Conservation (phyloP, 2,113 vertebrate genomes). For the Haplochromis burtoni region DNA sequence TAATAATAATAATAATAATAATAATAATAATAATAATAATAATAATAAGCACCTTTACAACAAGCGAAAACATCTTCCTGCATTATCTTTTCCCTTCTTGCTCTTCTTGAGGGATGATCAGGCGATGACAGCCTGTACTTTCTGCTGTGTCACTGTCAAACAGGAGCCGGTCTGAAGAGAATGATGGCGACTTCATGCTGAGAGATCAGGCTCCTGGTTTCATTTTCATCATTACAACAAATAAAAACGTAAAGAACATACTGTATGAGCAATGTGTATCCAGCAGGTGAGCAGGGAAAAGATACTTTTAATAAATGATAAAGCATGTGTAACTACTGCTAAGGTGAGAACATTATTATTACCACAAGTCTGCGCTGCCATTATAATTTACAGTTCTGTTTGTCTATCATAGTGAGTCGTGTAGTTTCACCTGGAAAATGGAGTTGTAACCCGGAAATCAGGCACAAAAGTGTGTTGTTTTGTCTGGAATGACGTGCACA, state of each 20-base stretch:
- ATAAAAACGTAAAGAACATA: neutral
- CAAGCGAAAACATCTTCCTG: neutral
- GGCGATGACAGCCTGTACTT: conserved; percentile 18
- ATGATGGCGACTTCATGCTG: neutral
- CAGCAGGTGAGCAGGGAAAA: neutral
- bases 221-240: neutral
- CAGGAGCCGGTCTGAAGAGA: neutral
- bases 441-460: neutral
- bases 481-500: neutral
- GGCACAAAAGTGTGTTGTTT: neutral
- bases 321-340: neutral
- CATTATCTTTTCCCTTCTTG: neutral
- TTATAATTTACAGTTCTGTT: neutral
- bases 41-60: neutral
- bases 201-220: neutral
- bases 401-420: neutral
- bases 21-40: neutral
- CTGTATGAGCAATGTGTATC: neutral
- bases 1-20: neutral
- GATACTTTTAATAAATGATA: neutral
- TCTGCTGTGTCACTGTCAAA: conserved; percentile 28
- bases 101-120: neutral
- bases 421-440: neutral
- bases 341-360: neutral
- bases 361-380: neutral